Base-by-base conservation (phyloP, 2,113 vertebrate species). In the Greenwoodochromis staneri region DNA sequence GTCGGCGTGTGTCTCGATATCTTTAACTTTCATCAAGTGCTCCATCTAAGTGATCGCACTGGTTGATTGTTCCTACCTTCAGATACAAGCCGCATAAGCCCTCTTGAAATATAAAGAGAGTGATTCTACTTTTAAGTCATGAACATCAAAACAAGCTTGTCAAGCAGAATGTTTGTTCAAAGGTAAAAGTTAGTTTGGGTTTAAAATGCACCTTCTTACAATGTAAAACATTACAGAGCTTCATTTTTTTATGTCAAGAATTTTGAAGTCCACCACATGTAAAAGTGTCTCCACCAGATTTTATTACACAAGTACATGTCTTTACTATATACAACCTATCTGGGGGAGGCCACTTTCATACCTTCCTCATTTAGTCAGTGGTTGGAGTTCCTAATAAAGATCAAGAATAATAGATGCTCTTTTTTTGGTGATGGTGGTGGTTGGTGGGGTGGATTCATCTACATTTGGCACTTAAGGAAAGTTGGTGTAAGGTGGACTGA, bases 71-170 rank as follows among this genome's bases (percentile, higher is more conserved):
- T 27, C 40, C 69, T 17, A 7, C 21, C 21, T 73, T 45, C 40
- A 47, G 21, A 0, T 45, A 29, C n/a, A 42, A 71, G 34, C 0
- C 3, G 0, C 19, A 13, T 0, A 71, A 0, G 66, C 66, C 38
- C 5, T 27, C 40, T 12, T 71, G 66, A 45, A 3, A 45, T 73
- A 45, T 73, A 21, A 66, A n/a, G 34, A 66, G 3, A 17, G 5
- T 17, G 69, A 16, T 47, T 73, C 21, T 11, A 73, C 21, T 47
- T 73, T 73, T 73, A 73, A 73, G 69, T 73, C 1, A 73, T 45
- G 8, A 45, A 27, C 69, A 73, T 73, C 8, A 17, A 45, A 73
- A 73, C 69, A 45, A 45, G 12, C 69, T 24, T 73, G 13, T 24
- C 38, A 42, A 1, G 1, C 19, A 63, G 8, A 19, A 66, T 2